A percentile compares a stretch with the other conserved stretches of the same genome.
Evolutionary conservation across 2,113 vertebrate species (phyloP).

Genomic region (Mastomys coucha): DNA sequence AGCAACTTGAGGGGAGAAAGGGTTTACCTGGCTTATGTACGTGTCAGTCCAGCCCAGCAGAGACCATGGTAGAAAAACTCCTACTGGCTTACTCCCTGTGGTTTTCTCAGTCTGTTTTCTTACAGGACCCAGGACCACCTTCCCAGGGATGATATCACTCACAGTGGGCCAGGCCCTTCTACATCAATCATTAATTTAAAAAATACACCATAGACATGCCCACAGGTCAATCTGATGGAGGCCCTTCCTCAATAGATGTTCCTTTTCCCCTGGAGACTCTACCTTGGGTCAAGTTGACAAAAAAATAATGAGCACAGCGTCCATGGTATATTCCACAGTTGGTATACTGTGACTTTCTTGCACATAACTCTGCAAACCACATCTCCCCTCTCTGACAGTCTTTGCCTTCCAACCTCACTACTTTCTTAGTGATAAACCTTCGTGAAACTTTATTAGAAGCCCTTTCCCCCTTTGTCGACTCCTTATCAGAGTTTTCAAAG

Average conservation of each 20-base stretch:
- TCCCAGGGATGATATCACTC: background rate
- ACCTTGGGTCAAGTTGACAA: background rate
- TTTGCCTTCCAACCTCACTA: background rate
- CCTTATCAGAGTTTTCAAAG: background rate
- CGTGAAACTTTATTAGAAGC: background rate
- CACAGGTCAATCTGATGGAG: background rate
- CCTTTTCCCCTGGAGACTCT: background rate
- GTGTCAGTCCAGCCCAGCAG: background rate
- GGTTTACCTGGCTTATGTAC: background rate
- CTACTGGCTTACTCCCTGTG: background rate
- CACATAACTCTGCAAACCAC: no score
- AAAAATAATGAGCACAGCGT: background rate
- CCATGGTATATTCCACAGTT: background rate
- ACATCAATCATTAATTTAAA: background rate
- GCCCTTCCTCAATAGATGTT: background rate
- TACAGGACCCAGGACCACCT: background rate
- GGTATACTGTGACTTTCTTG: background rate
- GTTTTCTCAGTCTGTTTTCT: background rate
- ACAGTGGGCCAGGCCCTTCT: background rate
- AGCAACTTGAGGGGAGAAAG: background rate
- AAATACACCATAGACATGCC: background rate
- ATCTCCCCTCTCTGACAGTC: background rate
- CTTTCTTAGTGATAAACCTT: background rate
- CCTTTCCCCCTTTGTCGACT: background rate
- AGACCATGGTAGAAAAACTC: background rate